These are phyloP conservation scores for Diplodus sargus DNA, from an alignment of 2,797 vertebrate species.

Conservation along the genomic window DNA sequence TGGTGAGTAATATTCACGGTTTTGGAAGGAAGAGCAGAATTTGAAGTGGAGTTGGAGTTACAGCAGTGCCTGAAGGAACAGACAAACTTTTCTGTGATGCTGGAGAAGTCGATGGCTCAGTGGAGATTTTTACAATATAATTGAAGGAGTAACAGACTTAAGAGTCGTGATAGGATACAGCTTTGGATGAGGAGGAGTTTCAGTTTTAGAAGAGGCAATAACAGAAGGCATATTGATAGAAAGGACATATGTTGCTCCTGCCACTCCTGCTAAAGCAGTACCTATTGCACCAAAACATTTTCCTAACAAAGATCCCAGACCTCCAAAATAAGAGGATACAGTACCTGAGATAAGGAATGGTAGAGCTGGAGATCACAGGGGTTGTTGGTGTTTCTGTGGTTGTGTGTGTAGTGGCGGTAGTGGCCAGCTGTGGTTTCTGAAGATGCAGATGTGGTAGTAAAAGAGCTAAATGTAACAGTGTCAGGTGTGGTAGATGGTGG, in stretches of 20 bases:
- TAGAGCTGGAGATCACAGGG: background rate
- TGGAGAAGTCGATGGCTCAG: no score
- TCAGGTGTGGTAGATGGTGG: no score
- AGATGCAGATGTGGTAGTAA: no score
- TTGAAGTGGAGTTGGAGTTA: no score
- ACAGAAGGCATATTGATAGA: background rate
- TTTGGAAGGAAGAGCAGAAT: no score
- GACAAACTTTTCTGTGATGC: no score
- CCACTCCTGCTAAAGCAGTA: background rate
- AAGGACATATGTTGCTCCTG: background rate
- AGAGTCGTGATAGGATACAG: background rate
- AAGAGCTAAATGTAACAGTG: no score
- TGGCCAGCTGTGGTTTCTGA: background rate
- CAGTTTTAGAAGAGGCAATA: background rate
- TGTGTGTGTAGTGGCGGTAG: background rate
- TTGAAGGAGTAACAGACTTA: background rate
- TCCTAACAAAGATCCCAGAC: background rate
- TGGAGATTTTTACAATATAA: no score
- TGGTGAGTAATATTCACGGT: background rate
- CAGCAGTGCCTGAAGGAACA: no score
- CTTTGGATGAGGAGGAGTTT: background rate
- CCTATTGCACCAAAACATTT: background rate
- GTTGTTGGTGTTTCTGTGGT: slow-evolving; percentile 1
- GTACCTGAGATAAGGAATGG: no score
- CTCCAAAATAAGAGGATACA: no score